Evolutionary conservation across 2,797 vertebrate species (phyloP), one percentile per base, ranked within the genome.

Genomic region (Streptopelia turtur): DNA sequence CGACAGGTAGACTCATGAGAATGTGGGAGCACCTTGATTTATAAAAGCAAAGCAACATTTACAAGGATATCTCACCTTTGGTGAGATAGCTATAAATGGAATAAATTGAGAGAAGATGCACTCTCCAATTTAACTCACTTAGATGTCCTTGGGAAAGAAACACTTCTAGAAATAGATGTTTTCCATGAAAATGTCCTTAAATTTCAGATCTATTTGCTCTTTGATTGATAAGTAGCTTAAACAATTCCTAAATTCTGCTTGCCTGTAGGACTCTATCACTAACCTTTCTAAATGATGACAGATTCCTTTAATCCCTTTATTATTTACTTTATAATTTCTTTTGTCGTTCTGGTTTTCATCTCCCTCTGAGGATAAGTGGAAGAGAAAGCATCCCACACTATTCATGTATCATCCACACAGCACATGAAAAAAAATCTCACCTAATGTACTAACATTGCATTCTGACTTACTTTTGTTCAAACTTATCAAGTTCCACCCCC

Each of bases 321-420:
- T 96, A 96, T 95, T 96, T 96, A 95, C 81, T 94, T 97, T 60
- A 71, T 68, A 39, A 92, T 93, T 94, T 94, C 95, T 94, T 95
- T 95, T 95, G 78, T 95, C 91, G 55, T 82, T 94, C 82, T 90
- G n/a, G 24, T 89, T 96, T 94, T 89, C 91, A 93, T 89, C 90
- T 89, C 88, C 93, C 94, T 92, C 81, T 86, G 93, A 96, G 96
- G 96, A 78, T 95, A 93, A 95, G 94, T 95, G 91, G 94, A 95
- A 93, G 93, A 87, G 87, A 87, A 59, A 83, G 57, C 96, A 93
- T 91, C 91, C 96, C 92, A 96, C 94, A 89, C 74, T 93, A 63
- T 45, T 94, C 92, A 68, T 76, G 88, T 87, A 93, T 95, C 92
- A 95, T 93, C 95, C 81, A 94, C 78, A 71, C 3, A 95, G 85